Conservation (phyloP, 2,888 invertebrate species). For the Apodemia mormo region DNA sequence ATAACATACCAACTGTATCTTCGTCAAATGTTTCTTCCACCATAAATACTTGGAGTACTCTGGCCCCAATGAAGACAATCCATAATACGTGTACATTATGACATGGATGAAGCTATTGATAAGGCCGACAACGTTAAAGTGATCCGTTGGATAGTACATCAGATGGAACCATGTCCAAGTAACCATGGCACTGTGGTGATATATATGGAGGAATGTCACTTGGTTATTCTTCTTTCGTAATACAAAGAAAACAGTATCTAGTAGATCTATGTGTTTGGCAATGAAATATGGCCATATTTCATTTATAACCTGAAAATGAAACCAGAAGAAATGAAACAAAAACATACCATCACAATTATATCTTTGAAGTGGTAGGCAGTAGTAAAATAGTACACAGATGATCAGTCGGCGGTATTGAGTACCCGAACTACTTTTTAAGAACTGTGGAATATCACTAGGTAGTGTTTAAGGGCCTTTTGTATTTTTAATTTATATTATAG, state of each 20-base stretch:
- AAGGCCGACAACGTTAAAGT: slow-evolving; percentile 87
- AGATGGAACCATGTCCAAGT: slow-evolving; percentile 90
- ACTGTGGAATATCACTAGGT: too few species aligned
- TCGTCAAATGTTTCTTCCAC: slow-evolving; percentile 94
- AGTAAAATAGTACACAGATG: too few species aligned
- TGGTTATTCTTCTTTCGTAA: slow-evolving; percentile 89
- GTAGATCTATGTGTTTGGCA: slow-evolving; percentile 88
- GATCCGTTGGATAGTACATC: slow-evolving; percentile 88
- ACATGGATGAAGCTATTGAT: slow-evolving; percentile 90
- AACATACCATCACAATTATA: too few species aligned
- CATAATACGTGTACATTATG: slow-evolving; percentile 91
- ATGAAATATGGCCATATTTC: slow-evolving; percentile 87
- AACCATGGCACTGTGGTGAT: slow-evolving; percentile 91
- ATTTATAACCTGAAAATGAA: slow-evolving; percentile 53
- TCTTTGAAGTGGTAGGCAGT: too few species aligned
- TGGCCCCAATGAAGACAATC: slow-evolving; percentile 88
- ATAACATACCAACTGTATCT: slow-evolving; percentile 86
- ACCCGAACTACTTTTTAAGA: too few species aligned
- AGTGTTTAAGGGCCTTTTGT: too few species aligned
- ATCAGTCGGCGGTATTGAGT: too few species aligned
- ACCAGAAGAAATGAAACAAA: not conserved
- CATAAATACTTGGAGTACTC: slow-evolving; percentile 88
- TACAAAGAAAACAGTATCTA: slow-evolving; percentile 94
- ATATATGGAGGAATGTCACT: slow-evolving; percentile 93
- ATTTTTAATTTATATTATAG: too few species aligned